These are phyloP conservation scores for Danaus chrysippus DNA, from an alignment of 2,888 invertebrate genomes.

Conservation along the genomic window DNA sequence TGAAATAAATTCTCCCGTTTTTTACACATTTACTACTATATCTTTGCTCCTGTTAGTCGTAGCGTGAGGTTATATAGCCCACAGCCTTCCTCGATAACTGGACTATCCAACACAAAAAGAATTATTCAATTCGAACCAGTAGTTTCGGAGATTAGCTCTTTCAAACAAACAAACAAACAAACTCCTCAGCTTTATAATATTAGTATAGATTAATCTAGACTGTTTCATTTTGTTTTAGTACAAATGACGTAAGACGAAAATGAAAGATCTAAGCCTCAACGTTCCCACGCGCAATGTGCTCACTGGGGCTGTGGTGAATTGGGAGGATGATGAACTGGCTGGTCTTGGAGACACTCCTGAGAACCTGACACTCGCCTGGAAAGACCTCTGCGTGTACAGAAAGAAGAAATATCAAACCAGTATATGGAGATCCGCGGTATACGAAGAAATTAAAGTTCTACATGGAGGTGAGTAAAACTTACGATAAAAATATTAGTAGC, in stretches of 20 bases:
- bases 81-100: no score
- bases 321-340: constrained; percentile 67
- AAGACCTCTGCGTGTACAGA: constrained; percentile 73
- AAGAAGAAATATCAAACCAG: constrained; percentile 68
- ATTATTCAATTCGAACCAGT: no score
- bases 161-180: no score
- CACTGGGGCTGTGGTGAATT: constrained; percentile 68
- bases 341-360: constrained; percentile 53
- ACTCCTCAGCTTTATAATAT: no score
- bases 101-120: no score
- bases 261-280: constrained; percentile 53
- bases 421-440: constrained; percentile 70
- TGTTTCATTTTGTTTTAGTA: constrained; percentile 37
- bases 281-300: constrained; percentile 66
- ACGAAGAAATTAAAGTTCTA: constrained; percentile 74
- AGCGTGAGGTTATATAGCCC: no score
- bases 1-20: no score
- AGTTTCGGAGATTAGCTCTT: no score
- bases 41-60: no score
- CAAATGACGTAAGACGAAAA: constrained; percentile 59
- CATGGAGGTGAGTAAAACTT: constrained; percentile 71
- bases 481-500: background rate
- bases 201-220: background rate
- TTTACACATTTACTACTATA: no score
- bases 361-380: constrained; percentile 74